Evolutionary conservation across 2,113 vertebrate genomes (phyloP).

Genomic region (Tauraco erythrolophus): DNA sequence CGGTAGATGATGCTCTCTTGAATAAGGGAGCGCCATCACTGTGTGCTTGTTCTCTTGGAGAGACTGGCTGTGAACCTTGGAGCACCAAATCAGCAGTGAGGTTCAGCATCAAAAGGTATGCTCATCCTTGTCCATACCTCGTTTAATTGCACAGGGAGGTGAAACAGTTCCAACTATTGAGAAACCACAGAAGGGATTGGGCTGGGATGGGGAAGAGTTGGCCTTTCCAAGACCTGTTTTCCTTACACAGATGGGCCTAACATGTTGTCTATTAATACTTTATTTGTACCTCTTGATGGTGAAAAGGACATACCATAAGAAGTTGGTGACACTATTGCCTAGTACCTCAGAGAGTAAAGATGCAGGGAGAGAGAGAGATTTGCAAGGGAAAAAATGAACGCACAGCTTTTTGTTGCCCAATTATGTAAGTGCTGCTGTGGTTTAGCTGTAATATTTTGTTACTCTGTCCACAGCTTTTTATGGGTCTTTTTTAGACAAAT

Average conservation of each 20-base stretch:
- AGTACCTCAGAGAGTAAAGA: not conserved
- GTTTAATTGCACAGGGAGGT: not conserved
- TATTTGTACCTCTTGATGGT: not conserved
- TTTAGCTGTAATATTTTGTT: not conserved
- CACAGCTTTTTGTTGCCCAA: not conserved
- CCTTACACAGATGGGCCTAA: not conserved
- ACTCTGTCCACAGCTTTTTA: conserved; percentile 3
- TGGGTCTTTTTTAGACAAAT: not conserved
- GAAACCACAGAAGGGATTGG: not conserved
- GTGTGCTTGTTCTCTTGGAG: too few species aligned
- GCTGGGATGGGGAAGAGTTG: not conserved
- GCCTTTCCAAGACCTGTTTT: not conserved
- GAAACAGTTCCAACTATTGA: not conserved
- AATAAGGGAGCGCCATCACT: not conserved
- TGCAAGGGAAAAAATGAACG: not conserved
- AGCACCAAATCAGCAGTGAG: not conserved
- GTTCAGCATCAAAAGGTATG: not conserved
- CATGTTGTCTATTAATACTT: accelerated
- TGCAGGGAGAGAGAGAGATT: not conserved
- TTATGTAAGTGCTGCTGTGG: not conserved
- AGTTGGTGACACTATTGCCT: not conserved
- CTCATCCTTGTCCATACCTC: not conserved
- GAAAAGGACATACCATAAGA: not conserved
- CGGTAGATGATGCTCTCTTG: not conserved
- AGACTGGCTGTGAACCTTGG: not conserved